Evolutionary conservation across 2,797 vertebrate species (phyloP).

Genomic region (Sebastes alutus): DNA sequence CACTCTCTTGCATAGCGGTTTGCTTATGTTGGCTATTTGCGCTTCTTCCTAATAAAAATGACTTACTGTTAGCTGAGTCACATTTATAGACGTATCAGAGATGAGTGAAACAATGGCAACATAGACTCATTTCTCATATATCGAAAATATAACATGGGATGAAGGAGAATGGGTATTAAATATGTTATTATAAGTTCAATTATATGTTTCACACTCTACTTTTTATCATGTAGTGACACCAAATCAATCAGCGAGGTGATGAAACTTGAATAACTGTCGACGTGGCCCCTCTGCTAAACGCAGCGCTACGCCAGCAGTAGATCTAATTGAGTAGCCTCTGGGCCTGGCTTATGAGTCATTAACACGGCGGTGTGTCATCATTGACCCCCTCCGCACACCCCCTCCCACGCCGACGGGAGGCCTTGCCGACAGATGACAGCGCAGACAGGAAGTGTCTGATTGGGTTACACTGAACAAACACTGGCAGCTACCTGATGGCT

Average conservation of each 20-base stretch:
- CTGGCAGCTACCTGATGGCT: slow-evolving; percentile 79
- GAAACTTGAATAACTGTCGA: slow-evolving; percentile 44
- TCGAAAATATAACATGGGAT: neutral
- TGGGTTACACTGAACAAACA: slow-evolving; percentile 83
- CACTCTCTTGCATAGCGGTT: slow-evolving; percentile 26
- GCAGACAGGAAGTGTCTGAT: slow-evolving; percentile 83
- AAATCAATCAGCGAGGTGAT: slow-evolving; percentile 46
- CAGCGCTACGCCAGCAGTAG: slow-evolving; percentile 19
- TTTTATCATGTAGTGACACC: slow-evolving; percentile 11
- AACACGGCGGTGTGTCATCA: slow-evolving; percentile 70
- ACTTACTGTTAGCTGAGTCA: slow-evolving; percentile 28
- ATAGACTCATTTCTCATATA: neutral
- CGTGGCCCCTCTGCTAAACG: slow-evolving; percentile 34
- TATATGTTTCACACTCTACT: slow-evolving; percentile 1
- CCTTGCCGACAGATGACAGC: slow-evolving; percentile 79
- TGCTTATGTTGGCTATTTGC: slow-evolving; percentile 38
- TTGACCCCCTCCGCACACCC: slow-evolving; percentile 58
- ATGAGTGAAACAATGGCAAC: neutral
- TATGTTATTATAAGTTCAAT: neutral
- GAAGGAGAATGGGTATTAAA: neutral
- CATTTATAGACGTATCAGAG: neutral
- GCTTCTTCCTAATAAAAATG: slow-evolving; percentile 17
- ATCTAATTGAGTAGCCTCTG: slow-evolving; percentile 57
- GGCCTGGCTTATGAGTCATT: slow-evolving; percentile 70
- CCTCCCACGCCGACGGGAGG: slow-evolving; percentile 49